Base-by-base conservation (phyloP, 2,888 invertebrate genomes). In the Chironomus tentans region DNA sequence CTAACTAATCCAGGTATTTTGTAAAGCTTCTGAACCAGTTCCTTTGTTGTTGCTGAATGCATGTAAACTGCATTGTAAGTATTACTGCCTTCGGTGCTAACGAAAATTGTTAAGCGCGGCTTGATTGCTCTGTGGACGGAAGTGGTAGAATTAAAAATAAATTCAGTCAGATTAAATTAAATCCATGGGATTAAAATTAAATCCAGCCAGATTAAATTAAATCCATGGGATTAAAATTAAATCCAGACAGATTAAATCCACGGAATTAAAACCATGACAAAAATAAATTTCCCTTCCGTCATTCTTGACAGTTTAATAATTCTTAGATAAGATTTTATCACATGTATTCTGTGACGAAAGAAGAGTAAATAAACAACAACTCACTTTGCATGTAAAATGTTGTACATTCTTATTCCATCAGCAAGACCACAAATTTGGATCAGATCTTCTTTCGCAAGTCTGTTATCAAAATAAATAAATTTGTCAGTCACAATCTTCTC, bases 351-450 rank as follows among this genome's bases (percentile, higher is more conserved):
- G 38, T 38, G 38, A 38, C 38, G 38, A 10, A 38, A 10, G 5
- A 38, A 15, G 18, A 56, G 50, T 50, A 50, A 15, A 56, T 56
- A 56, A 15, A 56, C 76, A 15, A 56, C 76, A 77, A 85, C 89
- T 88, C 83, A 92, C 92, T 92, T 93, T 79, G 91, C 89, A 81
- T 94, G 94, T 69, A 97, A 85, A 47, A 93, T 92, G 83, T 97
- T 97, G 85, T 91, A 95, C 77, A 97, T 88, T 79, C 97, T 89
- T 77, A 97, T 97, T 4, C 97, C 98, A 83, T 97, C 97, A 50
- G 95, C 93, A 77, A 96, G 86, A 0, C 97, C 97, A 83, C 96
- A 97, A 77, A 98, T 95, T 85, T 97, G 94, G 77, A 97, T 94
- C 61, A 97, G 87, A 84, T 98, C 97, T 78, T 96, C 95, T 68